Evolutionary conservation across 2,888 invertebrate species (phyloP).

Genomic region (Phaonia tiefii): DNA sequence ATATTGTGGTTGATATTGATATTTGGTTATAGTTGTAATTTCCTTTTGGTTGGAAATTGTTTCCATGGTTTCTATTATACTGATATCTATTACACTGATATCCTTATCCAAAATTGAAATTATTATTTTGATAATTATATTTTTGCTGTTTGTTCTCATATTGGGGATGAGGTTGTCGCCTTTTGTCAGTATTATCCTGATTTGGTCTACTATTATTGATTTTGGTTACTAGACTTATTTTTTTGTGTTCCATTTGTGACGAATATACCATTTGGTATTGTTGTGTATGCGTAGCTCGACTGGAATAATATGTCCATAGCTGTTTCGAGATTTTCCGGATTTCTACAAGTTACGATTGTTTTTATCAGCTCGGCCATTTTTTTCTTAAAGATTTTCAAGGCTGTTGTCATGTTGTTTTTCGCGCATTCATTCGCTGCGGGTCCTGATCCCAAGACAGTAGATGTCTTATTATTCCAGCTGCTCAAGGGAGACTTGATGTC

Average conservation of each 20-base stretch:
- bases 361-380: neutral
- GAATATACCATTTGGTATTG: neutral
- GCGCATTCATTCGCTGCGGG: neutral
- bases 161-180: no score
- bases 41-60: neutral
- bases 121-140: no score
- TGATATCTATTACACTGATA: no score
- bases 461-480: neutral
- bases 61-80: neutral
- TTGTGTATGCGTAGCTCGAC: neutral
- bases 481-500: no score
- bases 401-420: neutral
- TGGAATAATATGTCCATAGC: slow-evolving; percentile 25
- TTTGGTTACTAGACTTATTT: no score
- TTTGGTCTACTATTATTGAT: no score
- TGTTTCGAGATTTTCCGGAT: neutral
- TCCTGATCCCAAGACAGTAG: no score
- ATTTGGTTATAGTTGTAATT: neutral
- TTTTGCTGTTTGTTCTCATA: no score
- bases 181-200: no score
- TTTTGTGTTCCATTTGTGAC: no score
- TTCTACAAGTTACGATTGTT: neutral
- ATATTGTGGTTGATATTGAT: no score
- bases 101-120: no score
- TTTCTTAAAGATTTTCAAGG: neutral